Base-by-base conservation (phyloP, 2,113 vertebrate genomes). In the Indicator indicator region DNA sequence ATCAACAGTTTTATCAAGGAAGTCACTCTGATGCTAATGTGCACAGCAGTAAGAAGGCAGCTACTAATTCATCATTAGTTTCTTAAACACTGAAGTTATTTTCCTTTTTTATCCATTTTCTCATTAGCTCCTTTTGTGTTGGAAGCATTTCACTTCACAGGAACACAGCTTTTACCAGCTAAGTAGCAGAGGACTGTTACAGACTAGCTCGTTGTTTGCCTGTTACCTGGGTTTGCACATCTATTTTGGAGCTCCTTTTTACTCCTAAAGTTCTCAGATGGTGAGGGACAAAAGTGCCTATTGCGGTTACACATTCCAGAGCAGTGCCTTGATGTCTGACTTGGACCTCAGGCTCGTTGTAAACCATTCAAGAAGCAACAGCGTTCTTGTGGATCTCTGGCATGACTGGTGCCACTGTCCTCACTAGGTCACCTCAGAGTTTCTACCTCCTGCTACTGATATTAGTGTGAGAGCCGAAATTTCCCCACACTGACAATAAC, bases 301-400 rank as follows among this genome's bases (percentile, higher is more conserved):
- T 5, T 16, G 76, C 40, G 42, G 44, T 72, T 48, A 33, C 27
- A 23, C 6, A 2, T 2, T 64, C 12, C 59, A 54, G 54, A 68
- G 62, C 40, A 1, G 0, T 2, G 2, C 19, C 30, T 42, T 72
- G 60, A 73, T 20, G 23, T 40, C 55, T 0, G 1, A 30, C 18
- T 68, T 0, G 1, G 48, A 69, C 40, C 14, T 69, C 0, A 1
- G 26, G 21, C 70, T 50, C 36, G 26, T 27, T 38, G 32, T 33
- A 73, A 69, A 27, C 56, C 12, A 9, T 24, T 70, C 0, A 9
- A 64, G 68, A 64, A 83, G 24, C 26, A 72, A 40, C 9, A 50
- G 40, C 0, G 2, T 62, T 82, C 59, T 67, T 82, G 40, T n/a
- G 40, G 74, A n/a, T 46, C 17, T 46, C 42, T 59, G 26, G 10